Evolutionary conservation across 2,113 vertebrate species (phyloP).

Genomic region (Caloenas nicobarica): DNA sequence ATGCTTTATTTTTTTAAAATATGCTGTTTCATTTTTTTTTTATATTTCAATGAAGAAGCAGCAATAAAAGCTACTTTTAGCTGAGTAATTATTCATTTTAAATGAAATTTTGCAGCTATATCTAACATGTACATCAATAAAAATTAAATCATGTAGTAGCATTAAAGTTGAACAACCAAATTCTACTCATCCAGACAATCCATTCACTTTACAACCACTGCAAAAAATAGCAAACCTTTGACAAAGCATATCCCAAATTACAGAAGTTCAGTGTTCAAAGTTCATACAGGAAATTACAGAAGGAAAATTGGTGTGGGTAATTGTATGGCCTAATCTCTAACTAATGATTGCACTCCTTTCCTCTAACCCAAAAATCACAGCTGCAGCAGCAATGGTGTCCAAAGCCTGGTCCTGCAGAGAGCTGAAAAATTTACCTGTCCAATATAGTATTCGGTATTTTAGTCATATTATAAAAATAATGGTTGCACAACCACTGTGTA

Average conservation of each 20-base stretch:
- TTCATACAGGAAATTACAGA: neutral
- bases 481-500: fast-evolving
- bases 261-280: neutral
- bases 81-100: neutral
- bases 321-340: neutral
- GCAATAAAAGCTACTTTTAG: neutral
- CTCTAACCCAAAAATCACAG: neutral
- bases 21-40: neutral
- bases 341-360: neutral
- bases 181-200: neutral
- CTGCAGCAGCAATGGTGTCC: neutral
- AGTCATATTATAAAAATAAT: neutral
- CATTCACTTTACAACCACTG: neutral
- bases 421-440: neutral
- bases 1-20: neutral
- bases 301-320: neutral
- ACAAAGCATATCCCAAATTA: neutral
- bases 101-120: neutral
- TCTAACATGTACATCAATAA: neutral
- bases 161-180: neutral
- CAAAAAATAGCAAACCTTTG: neutral
- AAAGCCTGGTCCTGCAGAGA: neutral
- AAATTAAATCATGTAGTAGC: neutral
- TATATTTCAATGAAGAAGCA: neutral
- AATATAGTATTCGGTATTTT: neutral